A percentile compares a stretch with the other conserved stretches of the same genome.
phyloP scores from a whole-genome alignment of 2,888 invertebrate species.

The Thereva nobilitata region DNA sequence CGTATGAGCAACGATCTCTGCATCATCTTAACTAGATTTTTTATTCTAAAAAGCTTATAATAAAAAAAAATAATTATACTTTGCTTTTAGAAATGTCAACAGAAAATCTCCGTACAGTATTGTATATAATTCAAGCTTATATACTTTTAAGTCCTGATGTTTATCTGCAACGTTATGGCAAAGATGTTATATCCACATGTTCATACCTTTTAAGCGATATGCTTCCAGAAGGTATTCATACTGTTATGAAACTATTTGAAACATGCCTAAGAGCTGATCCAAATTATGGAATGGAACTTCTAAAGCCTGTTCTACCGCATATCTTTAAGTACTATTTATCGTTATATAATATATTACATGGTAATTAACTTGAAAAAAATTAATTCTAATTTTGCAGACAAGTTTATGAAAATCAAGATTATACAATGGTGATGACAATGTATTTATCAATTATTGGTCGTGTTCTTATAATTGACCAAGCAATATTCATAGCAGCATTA shows the following conservation, averaged over 20 bases:
- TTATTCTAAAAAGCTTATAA: no score
- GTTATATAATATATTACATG: neutral
- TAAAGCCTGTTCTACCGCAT: slow-evolving; percentile 67
- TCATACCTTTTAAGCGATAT: slow-evolving; percentile 78
- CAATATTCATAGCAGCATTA: slow-evolving; percentile 64
- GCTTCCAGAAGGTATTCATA: slow-evolving; percentile 71
- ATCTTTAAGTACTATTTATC: slow-evolving; percentile 62
- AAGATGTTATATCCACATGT: slow-evolving; percentile 70
- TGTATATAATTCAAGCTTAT: slow-evolving; percentile 83
- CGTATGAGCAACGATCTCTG: no score
- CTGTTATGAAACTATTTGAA: slow-evolving; percentile 75
- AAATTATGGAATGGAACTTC: slow-evolving; percentile 71
- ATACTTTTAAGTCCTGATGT: slow-evolving; percentile 77
- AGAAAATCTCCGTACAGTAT: slow-evolving; percentile 77
- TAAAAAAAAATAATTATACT: neutral
- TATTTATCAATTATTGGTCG: slow-evolving; percentile 79
- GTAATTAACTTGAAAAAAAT: neutral
- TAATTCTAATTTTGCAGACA: slow-evolving; percentile 58
- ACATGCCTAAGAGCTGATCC: slow-evolving; percentile 76
- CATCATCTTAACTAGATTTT: no score
- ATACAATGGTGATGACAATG: slow-evolving; percentile 75
- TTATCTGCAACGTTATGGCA: slow-evolving; percentile 74
- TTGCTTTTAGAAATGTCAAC: slow-evolving; percentile 72
- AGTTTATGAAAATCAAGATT: slow-evolving; percentile 70
- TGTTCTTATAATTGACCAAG: slow-evolving; percentile 71